Conservation (phyloP, 2,888 invertebrate species). For the Platycheirus albimanus region DNA sequence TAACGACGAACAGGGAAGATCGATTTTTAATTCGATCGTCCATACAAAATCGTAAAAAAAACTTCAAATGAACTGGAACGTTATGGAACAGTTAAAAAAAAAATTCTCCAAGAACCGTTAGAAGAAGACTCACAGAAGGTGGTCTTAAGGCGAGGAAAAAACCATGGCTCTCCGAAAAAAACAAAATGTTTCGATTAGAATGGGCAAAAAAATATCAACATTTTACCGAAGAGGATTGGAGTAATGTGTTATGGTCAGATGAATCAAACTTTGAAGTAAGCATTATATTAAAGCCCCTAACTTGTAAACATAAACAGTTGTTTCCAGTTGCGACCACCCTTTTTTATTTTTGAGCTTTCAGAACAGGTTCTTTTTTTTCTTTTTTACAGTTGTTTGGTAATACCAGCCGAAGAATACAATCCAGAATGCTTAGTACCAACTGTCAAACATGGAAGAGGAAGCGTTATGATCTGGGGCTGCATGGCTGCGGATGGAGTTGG, state of each 20-base stretch:
- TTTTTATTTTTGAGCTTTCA: background rate
- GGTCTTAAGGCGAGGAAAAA: no score
- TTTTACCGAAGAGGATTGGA: constrained; percentile 4
- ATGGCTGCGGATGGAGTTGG: background rate
- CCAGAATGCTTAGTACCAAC: background rate
- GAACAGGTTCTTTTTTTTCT: background rate
- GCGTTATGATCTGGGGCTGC: background rate
- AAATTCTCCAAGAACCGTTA: no score
- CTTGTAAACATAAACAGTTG: background rate
- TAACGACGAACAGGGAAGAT: no score
- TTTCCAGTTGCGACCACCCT: background rate
- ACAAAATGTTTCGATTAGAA: no score
- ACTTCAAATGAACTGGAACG: no score
- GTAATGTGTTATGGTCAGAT: constrained; percentile 1
- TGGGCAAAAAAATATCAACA: no score
- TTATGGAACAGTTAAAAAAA: no score
- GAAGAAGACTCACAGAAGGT: no score
- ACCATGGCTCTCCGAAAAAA: no score
- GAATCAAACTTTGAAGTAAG: background rate
- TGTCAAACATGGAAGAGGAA: background rate
- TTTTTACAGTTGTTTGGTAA: background rate
- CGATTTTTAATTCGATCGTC: no score
- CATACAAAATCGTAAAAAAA: no score
- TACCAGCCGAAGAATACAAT: background rate
- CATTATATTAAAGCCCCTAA: background rate